Evolutionary conservation across 2,113 vertebrate species (phyloP).

Genomic region (Phalacrocorax aristotelis): DNA sequence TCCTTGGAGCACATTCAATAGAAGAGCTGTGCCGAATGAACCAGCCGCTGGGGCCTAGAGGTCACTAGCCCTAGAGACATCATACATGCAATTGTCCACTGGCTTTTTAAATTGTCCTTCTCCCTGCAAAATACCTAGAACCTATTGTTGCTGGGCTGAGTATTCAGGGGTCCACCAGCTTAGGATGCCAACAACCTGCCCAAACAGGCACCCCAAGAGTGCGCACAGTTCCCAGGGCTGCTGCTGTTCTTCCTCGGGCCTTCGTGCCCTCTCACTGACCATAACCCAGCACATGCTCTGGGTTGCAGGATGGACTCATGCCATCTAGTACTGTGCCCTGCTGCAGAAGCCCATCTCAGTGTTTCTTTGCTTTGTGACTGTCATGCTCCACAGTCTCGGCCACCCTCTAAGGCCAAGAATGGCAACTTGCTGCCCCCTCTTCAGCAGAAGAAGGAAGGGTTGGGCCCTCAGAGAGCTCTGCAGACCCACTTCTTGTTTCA

Average conservation of each 20-base stretch:
- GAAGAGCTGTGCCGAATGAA: background rate
- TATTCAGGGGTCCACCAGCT: too few species aligned
- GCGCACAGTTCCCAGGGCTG: background rate
- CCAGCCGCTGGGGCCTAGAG: background rate
- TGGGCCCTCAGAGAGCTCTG: background rate
- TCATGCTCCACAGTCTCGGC: background rate
- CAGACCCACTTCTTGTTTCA: background rate
- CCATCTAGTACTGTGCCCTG: background rate
- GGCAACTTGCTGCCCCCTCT: background rate
- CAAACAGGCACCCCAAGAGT: fast-evolving
- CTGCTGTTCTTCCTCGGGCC: background rate
- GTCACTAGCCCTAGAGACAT: background rate
- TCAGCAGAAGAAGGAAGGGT: background rate
- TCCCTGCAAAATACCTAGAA: background rate
- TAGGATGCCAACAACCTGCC: background rate
- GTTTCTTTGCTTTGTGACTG: background rate
- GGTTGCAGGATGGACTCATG: fast-evolving
- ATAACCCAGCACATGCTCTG: background rate
- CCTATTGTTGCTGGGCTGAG: background rate
- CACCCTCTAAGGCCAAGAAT: background rate
- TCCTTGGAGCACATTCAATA: background rate
- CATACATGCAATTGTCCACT: background rate
- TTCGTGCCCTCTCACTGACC: background rate
- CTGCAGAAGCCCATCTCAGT: background rate
- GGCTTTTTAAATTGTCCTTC: background rate